Evolutionary conservation across 2,113 vertebrate genomes (phyloP), one percentile per base, ranked within the genome.

Genomic region (Peucedramus taeniatus): DNA sequence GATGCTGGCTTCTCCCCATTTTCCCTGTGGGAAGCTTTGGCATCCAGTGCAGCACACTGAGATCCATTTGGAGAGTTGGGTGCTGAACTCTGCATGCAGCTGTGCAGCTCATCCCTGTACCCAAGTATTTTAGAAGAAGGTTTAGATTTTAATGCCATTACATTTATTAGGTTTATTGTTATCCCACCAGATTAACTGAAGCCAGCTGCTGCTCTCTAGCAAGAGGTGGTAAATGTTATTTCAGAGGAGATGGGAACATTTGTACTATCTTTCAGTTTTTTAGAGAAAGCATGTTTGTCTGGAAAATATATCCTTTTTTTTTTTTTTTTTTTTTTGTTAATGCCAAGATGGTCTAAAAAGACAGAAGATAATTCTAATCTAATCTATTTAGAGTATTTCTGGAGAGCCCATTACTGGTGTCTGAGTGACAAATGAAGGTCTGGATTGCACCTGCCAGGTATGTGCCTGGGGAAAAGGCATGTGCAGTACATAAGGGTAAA

Each of bases 381-480:
- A 91, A 93, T 92, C 60, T 94, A 39, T 83, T 94, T 76, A 79
- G 65, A 79, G 47, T 78, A 65, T 91, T 94, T 95, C 80, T 93
- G 78, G 57, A 84, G 83, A 95, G 65, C 31, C 61, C 49, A 76
- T 93, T 96, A 72, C 81, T 91, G 77, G 49, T 89, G 61, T 76
- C 77, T 64, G 65, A 87, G 81, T 94, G 93, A 95, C 87, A 96
- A 95, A 91, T 89, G 93, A 82, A 82, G 87, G 53, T 79, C 87
- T 97, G 77, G 77, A 96, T 96, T 97, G 77, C 84, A 95, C 93
- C 94, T 94, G 94, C 89, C 75, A 96, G 94, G 94, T 94, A 69
- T 82, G n/a, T 89, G 80, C 63, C 81, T 79, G 51, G 77, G 56
- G 65, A 95, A 93, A 15, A 94, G 74, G 40, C 89, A 87, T 71